These are phyloP conservation scores for Semicossyphus pulcher DNA, from an alignment of 2,113 vertebrate species.

Conservation along the genomic window DNA sequence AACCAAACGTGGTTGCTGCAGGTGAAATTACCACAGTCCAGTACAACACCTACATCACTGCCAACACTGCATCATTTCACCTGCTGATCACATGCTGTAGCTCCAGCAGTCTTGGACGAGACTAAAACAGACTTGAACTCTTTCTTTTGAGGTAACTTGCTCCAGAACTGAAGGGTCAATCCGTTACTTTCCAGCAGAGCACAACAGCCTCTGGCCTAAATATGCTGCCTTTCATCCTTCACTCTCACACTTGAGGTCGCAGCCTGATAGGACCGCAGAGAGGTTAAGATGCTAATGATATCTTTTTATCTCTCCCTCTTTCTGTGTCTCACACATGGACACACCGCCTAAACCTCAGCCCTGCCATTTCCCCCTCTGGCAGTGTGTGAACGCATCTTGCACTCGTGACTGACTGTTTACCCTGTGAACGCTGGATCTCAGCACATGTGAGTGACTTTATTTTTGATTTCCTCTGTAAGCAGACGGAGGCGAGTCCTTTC, in stretches of 20 bases:
- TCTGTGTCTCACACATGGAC: slow-evolving; percentile 32
- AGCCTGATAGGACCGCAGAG: not conserved
- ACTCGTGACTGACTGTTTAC: slow-evolving; percentile 54
- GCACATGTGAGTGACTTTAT: slow-evolving; percentile 70
- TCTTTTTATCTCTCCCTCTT: not conserved
- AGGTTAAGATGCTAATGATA: not conserved
- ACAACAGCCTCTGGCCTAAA: not conserved
- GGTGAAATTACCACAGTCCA: not conserved
- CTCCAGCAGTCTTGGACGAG: not conserved
- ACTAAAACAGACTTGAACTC: not conserved
- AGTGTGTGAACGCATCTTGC: slow-evolving; percentile 30
- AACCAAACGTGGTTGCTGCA: too few species aligned
- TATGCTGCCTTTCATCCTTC: not conserved
- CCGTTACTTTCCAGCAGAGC: not conserved
- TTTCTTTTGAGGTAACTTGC: not conserved
- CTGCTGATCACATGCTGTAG: not conserved
- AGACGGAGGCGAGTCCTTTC: slow-evolving; percentile 49
- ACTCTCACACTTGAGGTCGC: not conserved
- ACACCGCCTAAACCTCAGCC: not conserved
- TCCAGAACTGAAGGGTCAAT: not conserved
- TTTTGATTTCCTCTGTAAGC: slow-evolving; percentile 73
- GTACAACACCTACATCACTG: too few species aligned
- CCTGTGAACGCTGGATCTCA: slow-evolving; percentile 56
- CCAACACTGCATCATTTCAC: not conserved
- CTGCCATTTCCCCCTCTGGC: slow-evolving; percentile 33